phyloP scores from a whole-genome alignment of 2,797 vertebrate genomes.

The Poeciliopsis paucimaculata region DNA sequence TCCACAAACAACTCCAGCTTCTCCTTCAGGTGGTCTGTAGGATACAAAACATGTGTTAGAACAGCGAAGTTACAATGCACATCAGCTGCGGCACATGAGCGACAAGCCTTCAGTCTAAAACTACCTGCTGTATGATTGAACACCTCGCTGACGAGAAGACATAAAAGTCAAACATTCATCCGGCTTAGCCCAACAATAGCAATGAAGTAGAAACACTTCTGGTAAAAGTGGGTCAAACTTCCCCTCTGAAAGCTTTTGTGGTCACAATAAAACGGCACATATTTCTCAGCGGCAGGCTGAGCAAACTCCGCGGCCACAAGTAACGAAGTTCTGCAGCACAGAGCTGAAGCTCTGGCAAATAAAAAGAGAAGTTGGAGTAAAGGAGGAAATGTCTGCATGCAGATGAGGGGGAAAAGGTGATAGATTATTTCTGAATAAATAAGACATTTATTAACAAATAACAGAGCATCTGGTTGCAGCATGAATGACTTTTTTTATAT shows the following conservation, averaged over 20 bases:
- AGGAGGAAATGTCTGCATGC: background rate
- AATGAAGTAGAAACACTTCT: conserved; percentile 29
- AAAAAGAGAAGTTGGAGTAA: conserved; percentile 23
- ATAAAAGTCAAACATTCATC: background rate
- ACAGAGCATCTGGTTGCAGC: background rate
- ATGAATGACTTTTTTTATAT: background rate
- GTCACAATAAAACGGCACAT: conserved; percentile 6
- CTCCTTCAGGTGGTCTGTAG: conserved; percentile 86
- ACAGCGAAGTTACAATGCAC: background rate
- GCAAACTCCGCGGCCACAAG: background rate
- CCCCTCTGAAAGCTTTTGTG: background rate
- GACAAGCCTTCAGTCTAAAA: background rate
- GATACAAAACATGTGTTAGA: background rate
- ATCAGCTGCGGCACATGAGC: background rate
- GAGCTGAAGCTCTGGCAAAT: background rate
- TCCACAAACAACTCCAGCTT: conserved; percentile 85
- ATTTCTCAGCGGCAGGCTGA: conserved; percentile 14
- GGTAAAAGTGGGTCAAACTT: conserved; percentile 44
- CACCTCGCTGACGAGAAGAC: background rate
- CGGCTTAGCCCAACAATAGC: background rate
- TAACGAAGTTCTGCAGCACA: background rate
- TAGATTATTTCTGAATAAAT: conserved; percentile 4
- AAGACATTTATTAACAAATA: background rate
- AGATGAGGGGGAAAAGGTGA: background rate
- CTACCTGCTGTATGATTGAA: background rate